These are phyloP conservation scores for Hiodon tergisus DNA, from an alignment of 2,113 vertebrate genomes.

Conservation along the genomic window DNA sequence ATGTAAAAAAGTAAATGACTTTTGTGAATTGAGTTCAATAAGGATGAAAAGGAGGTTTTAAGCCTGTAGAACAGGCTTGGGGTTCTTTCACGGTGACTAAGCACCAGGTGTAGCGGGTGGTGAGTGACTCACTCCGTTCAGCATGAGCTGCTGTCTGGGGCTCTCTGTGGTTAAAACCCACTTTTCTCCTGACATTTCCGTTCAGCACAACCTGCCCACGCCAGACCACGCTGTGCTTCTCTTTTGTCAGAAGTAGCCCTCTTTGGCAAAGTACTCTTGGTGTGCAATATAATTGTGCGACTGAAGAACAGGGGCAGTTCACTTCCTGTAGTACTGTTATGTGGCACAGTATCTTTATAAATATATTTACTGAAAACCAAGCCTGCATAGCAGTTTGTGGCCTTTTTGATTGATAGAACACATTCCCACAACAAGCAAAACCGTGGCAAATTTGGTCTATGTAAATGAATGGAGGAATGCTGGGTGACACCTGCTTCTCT, in stretches of 20 bases:
- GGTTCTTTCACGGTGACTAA: neutral
- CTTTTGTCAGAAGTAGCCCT: neutral
- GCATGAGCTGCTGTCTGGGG: neutral
- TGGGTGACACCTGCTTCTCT: too few relatives aligned
- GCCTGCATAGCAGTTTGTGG: neutral
- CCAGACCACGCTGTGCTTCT: neutral
- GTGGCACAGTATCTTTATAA: neutral
- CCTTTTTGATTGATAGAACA: neutral
- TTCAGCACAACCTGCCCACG: neutral
- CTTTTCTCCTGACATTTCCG: neutral
- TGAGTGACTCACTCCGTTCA: neutral
- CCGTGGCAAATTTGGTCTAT: neutral
- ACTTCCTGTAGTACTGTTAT: neutral
- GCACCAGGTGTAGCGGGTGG: neutral
- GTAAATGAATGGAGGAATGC: neutral
- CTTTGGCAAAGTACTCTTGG: neutral
- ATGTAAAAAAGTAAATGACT: neutral
- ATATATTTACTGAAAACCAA: neutral
- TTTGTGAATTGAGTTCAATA: neutral
- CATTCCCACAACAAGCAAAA: neutral
- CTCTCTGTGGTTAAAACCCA: neutral
- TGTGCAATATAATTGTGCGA: neutral
- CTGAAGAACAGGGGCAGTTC: neutral
- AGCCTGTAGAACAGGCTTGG: neutral
- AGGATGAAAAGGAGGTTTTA: neutral